Conservation (phyloP, 2,888 invertebrate genomes). For the Aporophyla nigra region DNA sequence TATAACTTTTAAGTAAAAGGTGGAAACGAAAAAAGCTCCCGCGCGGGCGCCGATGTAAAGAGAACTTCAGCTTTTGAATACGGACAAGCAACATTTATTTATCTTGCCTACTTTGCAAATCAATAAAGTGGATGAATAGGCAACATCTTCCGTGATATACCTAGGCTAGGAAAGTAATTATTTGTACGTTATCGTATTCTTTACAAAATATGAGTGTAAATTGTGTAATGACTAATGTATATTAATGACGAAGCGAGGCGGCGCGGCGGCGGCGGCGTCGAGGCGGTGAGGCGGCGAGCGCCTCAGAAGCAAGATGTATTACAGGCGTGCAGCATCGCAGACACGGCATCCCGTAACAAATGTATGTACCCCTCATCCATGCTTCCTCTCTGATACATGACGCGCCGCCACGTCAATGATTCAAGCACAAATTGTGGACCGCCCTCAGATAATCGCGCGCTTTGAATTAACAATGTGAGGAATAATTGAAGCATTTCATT, state of each 20-base stretch:
- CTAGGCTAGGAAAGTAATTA: conserved; percentile 55
- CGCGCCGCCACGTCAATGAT: conserved; percentile 58
- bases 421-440: conserved; percentile 57
- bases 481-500: conserved; percentile 60
- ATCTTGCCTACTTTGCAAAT: conserved; percentile 73
- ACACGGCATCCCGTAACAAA: conserved; percentile 64
- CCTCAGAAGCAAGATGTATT: conserved; percentile 71
- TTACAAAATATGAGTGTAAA: conserved; percentile 72
- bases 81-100: conserved; percentile 69
- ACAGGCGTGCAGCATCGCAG: conserved; percentile 62
- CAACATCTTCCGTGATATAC: conserved; percentile 31
- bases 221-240: conserved; percentile 76
- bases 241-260: conserved; percentile 70
- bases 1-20: conserved; percentile 84
- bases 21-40: conserved; percentile 77
- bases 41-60: conserved; percentile 67
- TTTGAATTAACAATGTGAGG: conserved; percentile 58
- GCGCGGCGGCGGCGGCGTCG: conserved; percentile 32
- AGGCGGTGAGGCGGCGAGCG: conserved; percentile 51
- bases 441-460: conserved; percentile 49
- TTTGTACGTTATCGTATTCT: conserved; percentile 64
- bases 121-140: conserved; percentile 72
- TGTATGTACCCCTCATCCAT: conserved; percentile 51
- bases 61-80: conserved; percentile 76
- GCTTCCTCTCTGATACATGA: conserved; percentile 56